Evolutionary conservation across 2,797 vertebrate genomes (phyloP).

Genomic region (Chloroceryle amazona): DNA sequence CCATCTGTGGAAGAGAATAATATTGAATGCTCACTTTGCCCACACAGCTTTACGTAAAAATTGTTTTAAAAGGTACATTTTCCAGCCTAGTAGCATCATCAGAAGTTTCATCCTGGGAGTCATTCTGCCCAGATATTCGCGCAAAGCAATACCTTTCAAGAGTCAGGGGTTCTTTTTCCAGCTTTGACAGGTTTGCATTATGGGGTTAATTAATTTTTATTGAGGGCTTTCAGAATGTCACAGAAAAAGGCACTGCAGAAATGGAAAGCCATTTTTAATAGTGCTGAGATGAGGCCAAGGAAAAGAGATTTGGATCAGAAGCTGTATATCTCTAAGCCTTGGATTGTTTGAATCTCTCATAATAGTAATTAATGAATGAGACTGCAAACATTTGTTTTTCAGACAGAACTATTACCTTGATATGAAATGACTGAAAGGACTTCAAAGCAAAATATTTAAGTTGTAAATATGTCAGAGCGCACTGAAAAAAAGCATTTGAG

Average conservation of each 20-base stretch:
- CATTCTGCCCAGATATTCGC: not conserved
- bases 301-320: constrained; percentile 40
- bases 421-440: not conserved
- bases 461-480: constrained; percentile 29
- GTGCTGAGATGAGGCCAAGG: constrained; percentile 20
- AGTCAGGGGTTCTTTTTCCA: not conserved
- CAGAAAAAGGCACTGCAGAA: not conserved
- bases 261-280: not conserved
- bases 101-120: not conserved
- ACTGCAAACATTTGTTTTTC: constrained; percentile 52
- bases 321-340: not conserved
- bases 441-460: constrained; percentile 21
- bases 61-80: constrained; percentile 8
- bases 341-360: not conserved
- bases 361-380: constrained; percentile 15
- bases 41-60: constrained; percentile 34
- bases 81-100: not conserved
- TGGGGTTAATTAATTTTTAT: constrained; percentile 16
- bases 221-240: not conserved
- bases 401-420: not conserved
- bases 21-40: constrained; percentile 64
- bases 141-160: not conserved
- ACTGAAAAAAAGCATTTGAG: not conserved
- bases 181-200: not conserved
- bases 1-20: constrained; percentile 50